Percentiles rank a stretch among this genome's conserved stretches.
phyloP scores from a whole-genome alignment of 2,113 vertebrate genomes.

The Forbesichthys agassizii region DNA sequence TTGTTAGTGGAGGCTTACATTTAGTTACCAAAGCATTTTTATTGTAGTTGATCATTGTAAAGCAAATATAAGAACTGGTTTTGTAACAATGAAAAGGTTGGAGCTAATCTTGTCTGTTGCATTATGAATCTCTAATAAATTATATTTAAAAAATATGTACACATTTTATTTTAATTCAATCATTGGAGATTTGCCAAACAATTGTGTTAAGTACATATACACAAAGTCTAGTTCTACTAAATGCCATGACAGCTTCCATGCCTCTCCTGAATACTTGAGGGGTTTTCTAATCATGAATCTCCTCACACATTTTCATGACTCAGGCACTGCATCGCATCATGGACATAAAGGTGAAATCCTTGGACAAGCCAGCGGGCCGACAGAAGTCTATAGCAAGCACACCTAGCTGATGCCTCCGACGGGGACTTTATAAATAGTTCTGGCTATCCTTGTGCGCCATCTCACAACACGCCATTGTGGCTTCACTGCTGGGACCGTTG shows the following conservation, averaged over 20 bases:
- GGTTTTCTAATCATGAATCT: constrained; percentile 36
- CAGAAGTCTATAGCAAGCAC: constrained; percentile 24
- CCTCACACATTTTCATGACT: constrained; percentile 23
- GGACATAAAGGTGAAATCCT: constrained; percentile 18
- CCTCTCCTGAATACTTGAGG: not conserved
- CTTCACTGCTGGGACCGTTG: constrained; percentile 54
- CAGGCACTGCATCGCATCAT: not conserved
- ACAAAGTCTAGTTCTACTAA: not conserved
- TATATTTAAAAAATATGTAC: no score
- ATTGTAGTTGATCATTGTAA: no score
- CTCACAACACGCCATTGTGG: constrained; percentile 51
- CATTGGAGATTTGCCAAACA: no score
- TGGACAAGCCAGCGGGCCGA: constrained; percentile 23
- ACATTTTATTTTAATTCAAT: no score
- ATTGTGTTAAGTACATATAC: no score
- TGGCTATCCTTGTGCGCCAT: constrained; percentile 56
- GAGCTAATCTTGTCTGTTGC: no score
- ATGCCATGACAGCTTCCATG: constrained; percentile 6
- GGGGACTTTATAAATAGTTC: constrained; percentile 68
- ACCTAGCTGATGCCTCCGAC: constrained; percentile 37
- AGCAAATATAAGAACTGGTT: no score
- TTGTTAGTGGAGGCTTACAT: no score
- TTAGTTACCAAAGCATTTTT: no score
- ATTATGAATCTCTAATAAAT: no score
- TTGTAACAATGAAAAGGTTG: no score